These are phyloP conservation scores for Tachyglossus aculeatus DNA, from an alignment of 2,797 vertebrate genomes.

Conservation along the genomic window DNA sequence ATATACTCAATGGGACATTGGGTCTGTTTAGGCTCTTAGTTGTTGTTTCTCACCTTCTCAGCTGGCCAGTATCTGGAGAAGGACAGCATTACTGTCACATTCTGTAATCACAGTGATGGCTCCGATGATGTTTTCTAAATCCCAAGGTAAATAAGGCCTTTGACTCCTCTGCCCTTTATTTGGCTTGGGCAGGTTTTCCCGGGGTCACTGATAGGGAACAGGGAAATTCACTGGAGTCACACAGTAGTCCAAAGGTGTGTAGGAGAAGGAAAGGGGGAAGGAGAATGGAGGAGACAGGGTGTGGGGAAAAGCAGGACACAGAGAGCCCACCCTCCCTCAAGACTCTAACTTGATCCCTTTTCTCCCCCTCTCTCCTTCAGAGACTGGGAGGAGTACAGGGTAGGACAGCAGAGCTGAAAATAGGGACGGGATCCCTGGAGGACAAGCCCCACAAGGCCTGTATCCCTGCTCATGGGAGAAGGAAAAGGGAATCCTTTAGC, in stretches of 20 bases:
- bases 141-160: not conserved
- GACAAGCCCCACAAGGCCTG: too few relatives aligned
- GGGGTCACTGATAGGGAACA: not conserved
- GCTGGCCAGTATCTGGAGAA: slow-evolving; percentile 1
- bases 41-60: slow-evolving; percentile 20
- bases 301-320: not conserved
- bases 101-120: fast-evolving
- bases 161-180: not conserved
- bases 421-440: too few relatives aligned
- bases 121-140: not conserved
- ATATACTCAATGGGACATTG: not conserved
- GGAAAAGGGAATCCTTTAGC: not conserved
- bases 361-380: not conserved
- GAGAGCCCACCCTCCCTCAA: not conserved
- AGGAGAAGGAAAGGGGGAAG: too few relatives aligned
- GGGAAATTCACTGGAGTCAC: too few relatives aligned
- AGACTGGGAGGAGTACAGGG: not conserved
- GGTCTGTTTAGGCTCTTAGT: slow-evolving; percentile 15
- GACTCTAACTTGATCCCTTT: not conserved
- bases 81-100: not conserved
- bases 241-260: not conserved
- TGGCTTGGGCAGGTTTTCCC: slow-evolving; percentile 11
- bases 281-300: not conserved
- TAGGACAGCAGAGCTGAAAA: not conserved
- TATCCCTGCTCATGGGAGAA: not conserved